A percentile compares a stretch with the other conserved stretches of the same genome.
phyloP scores from a whole-genome alignment of 2,113 vertebrate genomes.

The Calypte anna region DNA sequence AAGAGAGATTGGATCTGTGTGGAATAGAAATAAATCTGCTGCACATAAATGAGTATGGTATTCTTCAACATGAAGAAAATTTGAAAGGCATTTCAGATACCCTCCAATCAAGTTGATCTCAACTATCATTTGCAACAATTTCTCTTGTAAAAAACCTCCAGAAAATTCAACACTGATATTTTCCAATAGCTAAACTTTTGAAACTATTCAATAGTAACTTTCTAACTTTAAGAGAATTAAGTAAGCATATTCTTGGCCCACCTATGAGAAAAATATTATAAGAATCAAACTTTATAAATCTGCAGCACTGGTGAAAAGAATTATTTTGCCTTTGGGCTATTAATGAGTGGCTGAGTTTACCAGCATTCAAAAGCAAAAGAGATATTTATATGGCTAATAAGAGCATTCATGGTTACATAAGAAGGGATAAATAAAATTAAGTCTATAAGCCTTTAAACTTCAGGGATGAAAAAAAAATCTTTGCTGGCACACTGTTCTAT shows the following conservation, averaged over 20 bases:
- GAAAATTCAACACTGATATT: background rate
- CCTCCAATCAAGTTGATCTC: background rate
- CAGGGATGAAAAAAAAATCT: background rate
- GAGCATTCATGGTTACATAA: constrained; percentile 15
- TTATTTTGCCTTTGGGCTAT: constrained; percentile 37
- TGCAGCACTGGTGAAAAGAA: background rate
- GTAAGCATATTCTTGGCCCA: background rate
- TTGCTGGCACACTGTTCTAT: constrained; percentile 4
- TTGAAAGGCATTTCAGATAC: background rate
- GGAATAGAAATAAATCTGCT: background rate
- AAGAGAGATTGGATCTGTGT: background rate
- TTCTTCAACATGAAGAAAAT: background rate
- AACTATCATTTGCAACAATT: background rate
- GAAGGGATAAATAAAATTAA: constrained; percentile 54
- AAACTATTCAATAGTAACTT: background rate
- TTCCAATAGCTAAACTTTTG: background rate
- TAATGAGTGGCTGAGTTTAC: constrained; percentile 8
- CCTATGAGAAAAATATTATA: background rate
- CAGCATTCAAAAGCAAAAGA: constrained; percentile 34
- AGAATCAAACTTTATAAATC: constrained; percentile 3
- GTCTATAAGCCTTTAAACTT: background rate
- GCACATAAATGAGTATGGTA: background rate
- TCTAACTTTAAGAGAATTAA: background rate
- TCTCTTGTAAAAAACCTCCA: background rate
- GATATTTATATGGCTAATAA: constrained; percentile 35